These are phyloP conservation scores for Barbus barbus DNA, from an alignment of 2,113 vertebrate species.

Conservation along the genomic window DNA sequence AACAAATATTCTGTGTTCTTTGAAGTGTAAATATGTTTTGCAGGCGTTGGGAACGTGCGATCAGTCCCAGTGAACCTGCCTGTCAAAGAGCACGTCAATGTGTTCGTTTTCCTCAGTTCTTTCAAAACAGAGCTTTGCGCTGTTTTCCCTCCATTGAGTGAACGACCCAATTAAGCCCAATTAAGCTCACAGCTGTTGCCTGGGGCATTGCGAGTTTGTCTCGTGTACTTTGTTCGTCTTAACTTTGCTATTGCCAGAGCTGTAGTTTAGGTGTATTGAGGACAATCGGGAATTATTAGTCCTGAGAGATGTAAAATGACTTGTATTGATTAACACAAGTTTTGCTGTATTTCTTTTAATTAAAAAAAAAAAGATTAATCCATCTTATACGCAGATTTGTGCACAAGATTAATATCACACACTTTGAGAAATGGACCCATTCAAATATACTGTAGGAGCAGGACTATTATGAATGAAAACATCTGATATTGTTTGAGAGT, in stretches of 20 bases:
- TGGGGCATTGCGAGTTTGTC: conserved; percentile 61
- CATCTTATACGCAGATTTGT: background rate
- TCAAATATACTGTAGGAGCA: background rate
- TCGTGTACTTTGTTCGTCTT: conserved; percentile 63
- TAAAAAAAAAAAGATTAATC: background rate
- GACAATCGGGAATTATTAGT: background rate
- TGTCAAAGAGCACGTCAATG: conserved; percentile 62
- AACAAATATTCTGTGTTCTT: conserved; percentile 58
- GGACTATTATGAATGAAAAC: background rate
- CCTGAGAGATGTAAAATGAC: background rate
- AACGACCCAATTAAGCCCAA: conserved; percentile 63
- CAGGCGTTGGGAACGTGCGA: conserved; percentile 61
- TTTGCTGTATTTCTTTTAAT: conserved; percentile 16
- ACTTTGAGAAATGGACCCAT: background rate
- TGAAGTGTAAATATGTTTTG: conserved; percentile 72
- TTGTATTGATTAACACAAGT: background rate
- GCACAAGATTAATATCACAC: background rate
- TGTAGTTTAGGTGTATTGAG: background rate
- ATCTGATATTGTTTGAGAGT: background rate
- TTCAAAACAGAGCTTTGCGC: conserved; percentile 14
- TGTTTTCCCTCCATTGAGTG: conserved; percentile 58
- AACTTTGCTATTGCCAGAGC: background rate
- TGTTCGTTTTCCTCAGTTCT: conserved; percentile 6
- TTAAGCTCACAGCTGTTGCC: conserved; percentile 64
- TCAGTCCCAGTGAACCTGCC: conserved; percentile 60